Conservation (phyloP, 2,888 invertebrate species). For the Amiota minor region DNA sequence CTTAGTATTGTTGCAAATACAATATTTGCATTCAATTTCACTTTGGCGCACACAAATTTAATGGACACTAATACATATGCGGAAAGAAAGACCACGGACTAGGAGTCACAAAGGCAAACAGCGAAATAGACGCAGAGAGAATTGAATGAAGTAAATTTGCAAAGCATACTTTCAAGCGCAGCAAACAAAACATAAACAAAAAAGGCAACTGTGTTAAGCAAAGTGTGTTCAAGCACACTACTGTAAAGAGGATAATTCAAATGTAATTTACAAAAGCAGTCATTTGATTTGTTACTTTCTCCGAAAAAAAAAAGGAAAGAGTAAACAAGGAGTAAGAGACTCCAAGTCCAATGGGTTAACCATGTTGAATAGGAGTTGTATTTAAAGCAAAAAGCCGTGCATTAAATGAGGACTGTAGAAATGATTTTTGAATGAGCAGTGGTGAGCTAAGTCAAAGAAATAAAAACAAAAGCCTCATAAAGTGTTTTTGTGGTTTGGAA, state of each 20-base stretch:
- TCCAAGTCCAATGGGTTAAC: too few relatives aligned
- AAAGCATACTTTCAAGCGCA: conserved; percentile 1
- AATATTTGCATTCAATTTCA: conserved; percentile 25
- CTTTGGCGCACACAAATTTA: conserved; percentile 23
- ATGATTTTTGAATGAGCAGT: too few relatives aligned
- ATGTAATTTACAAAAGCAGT: conserved; percentile 67
- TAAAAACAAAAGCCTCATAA: too few relatives aligned
- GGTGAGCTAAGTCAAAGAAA: too few relatives aligned
- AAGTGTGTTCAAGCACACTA: not conserved
- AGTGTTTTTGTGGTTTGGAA: too few relatives aligned
- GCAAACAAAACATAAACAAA: conserved; percentile 6
- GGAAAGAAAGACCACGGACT: not conserved
- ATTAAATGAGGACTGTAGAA: too few relatives aligned
- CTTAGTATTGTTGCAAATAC: conserved; percentile 7
- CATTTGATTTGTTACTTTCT: conserved; percentile 62
- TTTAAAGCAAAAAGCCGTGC: too few relatives aligned
- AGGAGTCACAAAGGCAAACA: not conserved
- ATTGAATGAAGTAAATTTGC: conserved; percentile 3
- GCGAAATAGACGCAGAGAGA: not conserved
- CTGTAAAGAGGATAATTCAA: conserved; percentile 57
- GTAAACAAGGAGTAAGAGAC: too few relatives aligned
- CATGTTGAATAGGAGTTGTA: too few relatives aligned
- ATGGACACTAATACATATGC: conserved; percentile 4
- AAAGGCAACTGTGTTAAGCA: not conserved
- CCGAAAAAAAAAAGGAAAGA: conserved; percentile 30